Evolutionary conservation across 2,797 vertebrate genomes (phyloP).

Genomic region (Coccyzus lansbergi): DNA sequence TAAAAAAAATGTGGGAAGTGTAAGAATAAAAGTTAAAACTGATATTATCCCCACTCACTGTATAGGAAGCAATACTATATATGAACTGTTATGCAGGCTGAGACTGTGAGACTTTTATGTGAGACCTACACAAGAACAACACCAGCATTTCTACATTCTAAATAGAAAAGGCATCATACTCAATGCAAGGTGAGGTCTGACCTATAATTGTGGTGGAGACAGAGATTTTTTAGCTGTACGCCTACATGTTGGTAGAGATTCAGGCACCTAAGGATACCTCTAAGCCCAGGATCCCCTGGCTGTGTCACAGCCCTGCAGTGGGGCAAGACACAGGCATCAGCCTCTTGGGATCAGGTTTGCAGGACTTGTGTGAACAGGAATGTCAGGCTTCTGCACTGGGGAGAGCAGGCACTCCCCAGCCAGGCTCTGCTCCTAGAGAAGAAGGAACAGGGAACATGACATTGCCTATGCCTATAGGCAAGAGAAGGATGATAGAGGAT

Average conservation of each 20-base stretch:
- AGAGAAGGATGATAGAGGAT: background rate
- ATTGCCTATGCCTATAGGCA: background rate
- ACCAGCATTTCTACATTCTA: background rate
- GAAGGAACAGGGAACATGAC: background rate
- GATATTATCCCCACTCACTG: background rate
- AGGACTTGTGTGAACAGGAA: background rate
- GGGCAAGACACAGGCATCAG: background rate
- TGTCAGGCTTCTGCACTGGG: rapidly evolving
- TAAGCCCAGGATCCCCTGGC: background rate
- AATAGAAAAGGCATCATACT: background rate
- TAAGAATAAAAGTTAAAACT: background rate
- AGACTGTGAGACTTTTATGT: rapidly evolving
- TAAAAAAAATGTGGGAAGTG: background rate
- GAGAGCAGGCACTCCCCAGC: background rate
- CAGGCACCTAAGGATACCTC: background rate
- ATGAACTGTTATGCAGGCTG: background rate
- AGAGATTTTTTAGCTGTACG: background rate
- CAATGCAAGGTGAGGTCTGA: background rate
- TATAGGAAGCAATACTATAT: background rate
- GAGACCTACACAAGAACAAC: background rate
- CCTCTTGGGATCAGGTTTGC: background rate
- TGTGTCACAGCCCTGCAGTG: background rate
- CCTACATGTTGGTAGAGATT: background rate
- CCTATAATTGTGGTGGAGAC: background rate
- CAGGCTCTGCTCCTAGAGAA: background rate